phyloP scores from a whole-genome alignment of 2,797 vertebrate species.

The Lophotriccus pileatus region DNA sequence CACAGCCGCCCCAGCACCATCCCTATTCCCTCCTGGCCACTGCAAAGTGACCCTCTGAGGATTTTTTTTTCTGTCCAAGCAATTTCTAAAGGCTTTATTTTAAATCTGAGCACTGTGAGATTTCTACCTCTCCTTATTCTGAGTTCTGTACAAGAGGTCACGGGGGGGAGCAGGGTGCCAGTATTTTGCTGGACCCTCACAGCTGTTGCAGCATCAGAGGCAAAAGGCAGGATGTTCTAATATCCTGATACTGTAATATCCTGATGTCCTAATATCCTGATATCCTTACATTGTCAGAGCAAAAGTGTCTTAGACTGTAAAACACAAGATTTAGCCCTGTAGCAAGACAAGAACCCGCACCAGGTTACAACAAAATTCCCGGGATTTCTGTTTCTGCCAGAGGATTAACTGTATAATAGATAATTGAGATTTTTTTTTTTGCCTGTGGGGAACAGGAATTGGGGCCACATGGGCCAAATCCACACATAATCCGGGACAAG shows the following conservation, averaged over 20 bases:
- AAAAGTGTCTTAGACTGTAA: not conserved
- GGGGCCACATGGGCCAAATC: not conserved
- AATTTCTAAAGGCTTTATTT: not conserved
- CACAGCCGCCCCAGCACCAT: not conserved
- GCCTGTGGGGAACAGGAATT: rapidly evolving
- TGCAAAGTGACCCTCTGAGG: not conserved
- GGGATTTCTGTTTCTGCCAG: not conserved
- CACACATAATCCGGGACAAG: not conserved
- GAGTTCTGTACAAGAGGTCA: not conserved
- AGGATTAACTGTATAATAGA: not conserved
- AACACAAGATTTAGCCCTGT: rapidly evolving
- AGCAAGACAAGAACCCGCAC: not conserved
- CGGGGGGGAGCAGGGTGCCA: not conserved
- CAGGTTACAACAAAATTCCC: not conserved
- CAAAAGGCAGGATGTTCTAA: not conserved
- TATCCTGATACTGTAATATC: not conserved
- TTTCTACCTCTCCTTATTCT: not conserved
- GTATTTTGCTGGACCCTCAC: not conserved
- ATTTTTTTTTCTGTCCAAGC: not conserved
- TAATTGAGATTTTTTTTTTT: not conserved
- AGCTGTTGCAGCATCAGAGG: rapidly evolving
- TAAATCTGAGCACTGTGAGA: not conserved
- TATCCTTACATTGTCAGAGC: not conserved
- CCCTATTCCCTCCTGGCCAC: not conserved
- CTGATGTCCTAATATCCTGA: not conserved